Percentiles rank a stretch among this genome's conserved stretches.
phyloP scores from a whole-genome alignment of 2,888 invertebrate genomes.

The Drosophila birchii region DNA sequence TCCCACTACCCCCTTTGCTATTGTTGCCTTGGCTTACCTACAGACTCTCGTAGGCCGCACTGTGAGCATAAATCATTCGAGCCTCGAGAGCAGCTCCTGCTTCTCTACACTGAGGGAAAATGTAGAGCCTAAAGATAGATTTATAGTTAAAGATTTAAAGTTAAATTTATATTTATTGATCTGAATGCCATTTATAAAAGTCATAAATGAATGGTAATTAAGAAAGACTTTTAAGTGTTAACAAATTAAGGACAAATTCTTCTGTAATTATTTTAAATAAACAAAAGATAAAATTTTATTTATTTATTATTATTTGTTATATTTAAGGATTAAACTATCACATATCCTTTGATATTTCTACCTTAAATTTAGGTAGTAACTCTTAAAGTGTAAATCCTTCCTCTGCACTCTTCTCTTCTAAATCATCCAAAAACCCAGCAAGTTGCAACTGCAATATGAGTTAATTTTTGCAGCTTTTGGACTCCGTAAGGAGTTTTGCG shows the following conservation, averaged over 20 bases:
- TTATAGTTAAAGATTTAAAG: no score
- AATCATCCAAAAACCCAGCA: constrained; percentile 3
- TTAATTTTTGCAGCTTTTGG: constrained; percentile 67
- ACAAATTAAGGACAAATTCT: background rate
- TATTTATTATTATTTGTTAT: no score
- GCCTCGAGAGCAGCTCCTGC: constrained; percentile 35
- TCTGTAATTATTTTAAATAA: background rate
- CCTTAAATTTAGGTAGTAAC: background rate
- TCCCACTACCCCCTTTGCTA: constrained; percentile 53
- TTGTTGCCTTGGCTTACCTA: constrained; percentile 38
- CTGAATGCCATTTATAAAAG: background rate
- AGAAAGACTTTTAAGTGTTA: no score
- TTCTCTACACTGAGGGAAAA: constrained; percentile 16
- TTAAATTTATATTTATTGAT: no score
- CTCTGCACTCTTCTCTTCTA: background rate
- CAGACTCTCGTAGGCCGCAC: constrained; percentile 71
- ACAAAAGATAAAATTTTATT: no score
- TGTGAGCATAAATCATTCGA: constrained; percentile 64
- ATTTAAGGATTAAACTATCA: no score
- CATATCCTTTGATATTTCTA: no score
- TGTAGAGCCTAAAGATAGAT: no score
- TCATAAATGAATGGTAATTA: background rate
- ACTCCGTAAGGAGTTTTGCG: constrained; percentile 56
- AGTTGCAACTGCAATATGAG: constrained; percentile 68
- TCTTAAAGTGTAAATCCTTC: background rate